Evolutionary conservation across 2,888 invertebrate species (phyloP).

Genomic region (Amphipyra tragopoginis): DNA sequence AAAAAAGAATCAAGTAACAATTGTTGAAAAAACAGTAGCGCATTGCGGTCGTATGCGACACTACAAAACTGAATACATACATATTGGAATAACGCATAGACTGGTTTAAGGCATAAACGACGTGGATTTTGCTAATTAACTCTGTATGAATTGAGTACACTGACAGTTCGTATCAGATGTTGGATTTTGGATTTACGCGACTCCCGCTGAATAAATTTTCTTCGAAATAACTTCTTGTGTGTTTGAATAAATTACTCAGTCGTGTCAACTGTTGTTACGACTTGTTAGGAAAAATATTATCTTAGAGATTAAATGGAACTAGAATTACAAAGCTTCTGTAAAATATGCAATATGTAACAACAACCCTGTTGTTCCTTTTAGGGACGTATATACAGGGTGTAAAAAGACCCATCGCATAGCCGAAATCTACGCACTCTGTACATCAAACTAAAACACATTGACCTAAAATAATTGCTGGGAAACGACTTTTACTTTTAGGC

Average conservation of each 20-base stretch:
- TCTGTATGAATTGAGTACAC: conserved; percentile 24
- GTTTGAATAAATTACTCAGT: conserved; percentile 12
- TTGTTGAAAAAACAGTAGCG: conserved; percentile 65
- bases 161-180: conserved; percentile 26
- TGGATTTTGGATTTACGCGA: conserved; percentile 23
- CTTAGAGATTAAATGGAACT: conserved; percentile 4
- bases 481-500: no score
- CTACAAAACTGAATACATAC: conserved; percentile 47
- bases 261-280: conserved; percentile 8
- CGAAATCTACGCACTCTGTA: no score
- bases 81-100: conserved; percentile 25
- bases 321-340: background rate
- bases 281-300: conserved; percentile 15
- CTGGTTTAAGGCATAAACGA: conserved; percentile 6
- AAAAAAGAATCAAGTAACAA: conserved; percentile 36
- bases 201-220: conserved; percentile 19
- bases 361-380: no score
- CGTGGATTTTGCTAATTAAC: conserved; percentile 43
- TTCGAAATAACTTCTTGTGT: conserved; percentile 19
- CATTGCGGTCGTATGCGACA: conserved; percentile 73
- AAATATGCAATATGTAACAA: no score
- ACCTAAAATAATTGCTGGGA: no score
- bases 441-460: no score
- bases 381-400: no score
- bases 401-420: no score